A percentile compares a stretch with the other conserved stretches of the same genome.
Conservation (phyloP, 1,140 invertebrate genomes). For the Heliconius melpomene region DNA sequence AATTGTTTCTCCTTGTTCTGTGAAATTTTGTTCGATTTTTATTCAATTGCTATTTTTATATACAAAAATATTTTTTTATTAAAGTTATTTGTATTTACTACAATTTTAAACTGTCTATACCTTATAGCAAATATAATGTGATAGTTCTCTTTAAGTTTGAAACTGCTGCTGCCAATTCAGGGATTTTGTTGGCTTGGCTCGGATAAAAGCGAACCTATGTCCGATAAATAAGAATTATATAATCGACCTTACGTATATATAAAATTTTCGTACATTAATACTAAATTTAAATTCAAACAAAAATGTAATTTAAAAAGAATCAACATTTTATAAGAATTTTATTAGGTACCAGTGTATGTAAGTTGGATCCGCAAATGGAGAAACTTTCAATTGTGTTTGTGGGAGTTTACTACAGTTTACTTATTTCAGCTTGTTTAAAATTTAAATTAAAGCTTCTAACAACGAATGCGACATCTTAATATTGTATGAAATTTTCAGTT, state of each 20-base stretch:
- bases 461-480: constrained; percentile 58
- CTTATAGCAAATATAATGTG: neutral
- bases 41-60: neutral
- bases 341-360: constrained; percentile 9
- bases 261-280: neutral
- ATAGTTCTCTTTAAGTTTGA: neutral
- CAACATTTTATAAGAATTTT: constrained; percentile 8
- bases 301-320: constrained; percentile 12
- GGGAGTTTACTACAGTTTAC: constrained; percentile 38
- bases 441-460: constrained; percentile 62
- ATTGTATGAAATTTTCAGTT: constrained; percentile 48
- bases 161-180: constrained; percentile 1
- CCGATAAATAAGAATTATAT: neutral
- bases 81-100: too few relatives aligned
- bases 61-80: too few relatives aligned
- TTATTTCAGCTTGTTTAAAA: constrained; percentile 53
- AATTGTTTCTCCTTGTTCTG: constrained; percentile 23
- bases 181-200: neutral
- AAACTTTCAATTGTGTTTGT: constrained; percentile 30
- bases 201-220: neutral
- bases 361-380: constrained; percentile 1
- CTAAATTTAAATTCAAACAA: neutral
- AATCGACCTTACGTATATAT: neutral
- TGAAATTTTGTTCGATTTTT: constrained; percentile 4
- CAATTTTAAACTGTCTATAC: too few relatives aligned